These are phyloP conservation scores for Halictus quadricinctus DNA, from an alignment of 2,888 invertebrate species.

Conservation along the genomic window DNA sequence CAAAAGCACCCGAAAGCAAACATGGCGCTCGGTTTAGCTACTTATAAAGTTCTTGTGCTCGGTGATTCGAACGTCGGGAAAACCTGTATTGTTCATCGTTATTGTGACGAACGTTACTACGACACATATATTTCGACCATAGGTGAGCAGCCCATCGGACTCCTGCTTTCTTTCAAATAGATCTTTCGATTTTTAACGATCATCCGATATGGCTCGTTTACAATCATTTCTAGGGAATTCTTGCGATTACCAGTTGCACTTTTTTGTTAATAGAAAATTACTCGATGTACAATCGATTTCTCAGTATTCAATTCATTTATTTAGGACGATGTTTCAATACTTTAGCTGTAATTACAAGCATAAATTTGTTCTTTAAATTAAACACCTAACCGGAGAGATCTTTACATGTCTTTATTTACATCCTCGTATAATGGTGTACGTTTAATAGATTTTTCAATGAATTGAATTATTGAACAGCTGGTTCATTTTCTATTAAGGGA, in stretches of 20 bases:
- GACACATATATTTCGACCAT: constrained; percentile 96
- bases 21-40: constrained; percentile 94
- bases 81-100: constrained; percentile 94
- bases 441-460: neutral
- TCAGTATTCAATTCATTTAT: neutral
- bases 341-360: neutral
- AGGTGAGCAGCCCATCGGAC: constrained; percentile 85
- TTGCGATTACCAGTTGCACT: neutral
- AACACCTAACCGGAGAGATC: neutral
- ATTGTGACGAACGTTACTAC: constrained; percentile 94
- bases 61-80: constrained; percentile 96
- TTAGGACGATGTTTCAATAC: neutral
- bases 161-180: constrained; percentile 14
- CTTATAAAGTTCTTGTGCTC: constrained; percentile 93
- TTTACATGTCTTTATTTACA: neutral
- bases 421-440: neutral
- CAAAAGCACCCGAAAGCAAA: constrained; percentile 73
- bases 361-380: neutral
- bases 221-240: neutral
- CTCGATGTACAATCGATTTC: neutral
- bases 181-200: constrained; percentile 19
- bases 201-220: constrained; percentile 23
- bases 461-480: neutral
- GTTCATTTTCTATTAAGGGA: neutral
- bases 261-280: neutral